Conservation (phyloP, 2,113 vertebrate genomes). For the Sprattus sprattus region DNA sequence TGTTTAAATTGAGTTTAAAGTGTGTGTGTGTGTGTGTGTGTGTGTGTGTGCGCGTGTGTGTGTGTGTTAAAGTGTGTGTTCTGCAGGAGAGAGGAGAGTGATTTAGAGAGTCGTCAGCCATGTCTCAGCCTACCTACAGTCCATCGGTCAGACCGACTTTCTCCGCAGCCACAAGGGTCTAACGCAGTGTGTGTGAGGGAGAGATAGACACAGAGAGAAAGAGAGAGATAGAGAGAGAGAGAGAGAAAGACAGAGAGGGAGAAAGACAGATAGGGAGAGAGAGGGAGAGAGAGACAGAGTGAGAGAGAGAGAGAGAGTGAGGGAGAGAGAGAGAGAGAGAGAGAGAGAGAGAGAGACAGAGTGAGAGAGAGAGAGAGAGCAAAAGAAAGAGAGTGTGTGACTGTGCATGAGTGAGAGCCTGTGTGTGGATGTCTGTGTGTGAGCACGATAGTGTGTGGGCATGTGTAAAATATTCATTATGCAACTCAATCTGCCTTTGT, state of each 20-base stretch:
- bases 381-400: neutral
- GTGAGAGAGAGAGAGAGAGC: neutral
- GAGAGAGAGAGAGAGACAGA: constrained; percentile 4
- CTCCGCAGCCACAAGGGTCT: neutral
- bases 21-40: too few species aligned
- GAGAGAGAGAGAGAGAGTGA: neutral
- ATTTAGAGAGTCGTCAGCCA: neutral
- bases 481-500: constrained; percentile 63
- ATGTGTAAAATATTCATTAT: constrained; percentile 69
- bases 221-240: constrained; percentile 9
- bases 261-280: neutral
- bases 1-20: too few species aligned
- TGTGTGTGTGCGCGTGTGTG: too few species aligned
- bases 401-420: neutral
- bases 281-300: constrained; percentile 16
- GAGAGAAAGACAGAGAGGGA: neutral
- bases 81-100: too few species aligned
- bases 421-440: neutral
- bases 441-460: constrained; percentile 9
- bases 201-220: constrained; percentile 2
- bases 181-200: neutral
- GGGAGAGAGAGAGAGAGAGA: constrained; percentile 13
- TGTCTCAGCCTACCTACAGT: neutral
- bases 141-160: neutral
- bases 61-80: too few species aligned